Percentiles rank a stretch among this genome's conserved stretches.
These are phyloP conservation scores for Tokudaia muenninki DNA, from an alignment of 2,797 vertebrate genomes.

Conservation along the genomic window DNA sequence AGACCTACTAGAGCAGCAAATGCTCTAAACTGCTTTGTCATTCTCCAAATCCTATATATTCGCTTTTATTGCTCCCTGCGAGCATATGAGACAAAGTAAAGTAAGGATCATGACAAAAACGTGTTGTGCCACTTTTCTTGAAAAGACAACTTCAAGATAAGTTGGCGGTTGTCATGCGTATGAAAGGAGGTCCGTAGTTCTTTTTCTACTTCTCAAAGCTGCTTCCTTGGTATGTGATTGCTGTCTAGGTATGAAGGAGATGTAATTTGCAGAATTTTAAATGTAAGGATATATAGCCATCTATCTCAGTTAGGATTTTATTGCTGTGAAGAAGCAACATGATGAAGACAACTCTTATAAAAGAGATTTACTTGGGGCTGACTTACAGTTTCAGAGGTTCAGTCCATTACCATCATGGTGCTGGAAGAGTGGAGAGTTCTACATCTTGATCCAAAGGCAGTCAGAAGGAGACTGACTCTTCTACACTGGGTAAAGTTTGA, in stretches of 20 bases:
- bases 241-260: neutral
- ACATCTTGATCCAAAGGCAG: neutral
- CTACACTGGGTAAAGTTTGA: neutral
- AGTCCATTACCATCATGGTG: neutral
- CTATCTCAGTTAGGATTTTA: neutral
- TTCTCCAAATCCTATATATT: neutral
- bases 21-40: neutral
- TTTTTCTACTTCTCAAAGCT: neutral
- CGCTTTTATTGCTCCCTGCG: neutral
- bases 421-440: neutral
- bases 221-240: neutral
- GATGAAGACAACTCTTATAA: neutral
- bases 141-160: conserved; percentile 9
- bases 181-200: neutral
- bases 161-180: neutral
- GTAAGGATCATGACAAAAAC: neutral
- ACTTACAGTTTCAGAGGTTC: neutral
- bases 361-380: neutral
- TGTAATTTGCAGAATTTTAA: neutral
- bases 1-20: neutral
- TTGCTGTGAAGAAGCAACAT: neutral
- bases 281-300: neutral
- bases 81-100: neutral
- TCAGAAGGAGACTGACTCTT: neutral
- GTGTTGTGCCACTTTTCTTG: neutral